Evolutionary conservation across 1,140 invertebrate genomes (phyloP).

Genomic region (Steinernema feltiae): DNA sequence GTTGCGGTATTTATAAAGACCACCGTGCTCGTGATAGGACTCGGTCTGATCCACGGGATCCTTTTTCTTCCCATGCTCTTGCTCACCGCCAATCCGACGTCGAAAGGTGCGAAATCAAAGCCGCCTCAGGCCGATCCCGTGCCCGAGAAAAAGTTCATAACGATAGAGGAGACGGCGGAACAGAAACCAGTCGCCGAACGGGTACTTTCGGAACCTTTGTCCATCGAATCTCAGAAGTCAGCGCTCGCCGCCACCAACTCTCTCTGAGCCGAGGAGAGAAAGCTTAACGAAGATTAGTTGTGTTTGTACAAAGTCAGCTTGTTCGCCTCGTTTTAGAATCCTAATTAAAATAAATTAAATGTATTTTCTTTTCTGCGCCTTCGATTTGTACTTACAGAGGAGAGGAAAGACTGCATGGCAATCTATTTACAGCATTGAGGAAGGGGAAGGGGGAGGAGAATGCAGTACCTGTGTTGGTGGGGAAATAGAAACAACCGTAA

Average conservation of each 20-base stretch:
- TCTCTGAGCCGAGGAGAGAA: background rate
- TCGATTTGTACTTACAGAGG: background rate
- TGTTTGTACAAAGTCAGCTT: slow-evolving; percentile 11
- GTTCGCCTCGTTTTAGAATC: slow-evolving; percentile 4
- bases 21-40: slow-evolving; percentile 29
- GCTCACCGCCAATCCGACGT: slow-evolving; percentile 20
- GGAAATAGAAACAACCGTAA: background rate
- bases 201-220: slow-evolving; percentile 11
- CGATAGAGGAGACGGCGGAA: background rate
- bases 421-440: background rate
- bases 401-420: background rate
- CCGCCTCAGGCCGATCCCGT: background rate
- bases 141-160: slow-evolving; percentile 7
- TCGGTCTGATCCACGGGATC: slow-evolving; percentile 38
- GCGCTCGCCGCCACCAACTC: background rate
- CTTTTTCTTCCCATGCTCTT: slow-evolving; percentile 34
- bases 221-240: slow-evolving; percentile 8
- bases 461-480: no score
- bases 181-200: background rate
- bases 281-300: background rate
- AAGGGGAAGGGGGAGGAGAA: no score
- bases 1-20: slow-evolving; percentile 37
- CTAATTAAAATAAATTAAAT: background rate
- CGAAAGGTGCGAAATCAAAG: background rate
- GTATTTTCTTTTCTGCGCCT: background rate